Percentiles rank a stretch among this genome's conserved stretches.
These are phyloP conservation scores for Peromyscus eremicus DNA, from an alignment of 2,797 vertebrate genomes.

Conservation along the genomic window DNA sequence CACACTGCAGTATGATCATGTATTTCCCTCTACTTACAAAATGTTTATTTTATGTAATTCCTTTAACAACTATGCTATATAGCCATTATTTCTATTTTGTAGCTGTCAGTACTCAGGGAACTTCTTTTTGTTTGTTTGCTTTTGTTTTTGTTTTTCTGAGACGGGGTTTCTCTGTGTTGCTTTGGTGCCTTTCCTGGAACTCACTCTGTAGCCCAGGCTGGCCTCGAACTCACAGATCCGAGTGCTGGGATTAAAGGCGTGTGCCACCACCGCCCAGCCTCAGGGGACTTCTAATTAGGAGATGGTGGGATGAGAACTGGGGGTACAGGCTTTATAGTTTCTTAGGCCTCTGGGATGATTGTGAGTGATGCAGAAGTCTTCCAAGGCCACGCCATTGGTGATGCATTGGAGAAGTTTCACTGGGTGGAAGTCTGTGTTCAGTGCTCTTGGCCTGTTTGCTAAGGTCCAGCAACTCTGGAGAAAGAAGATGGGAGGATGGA, in stretches of 20 bases:
- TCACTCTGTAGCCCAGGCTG: too few relatives aligned
- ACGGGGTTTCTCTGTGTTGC: too few relatives aligned
- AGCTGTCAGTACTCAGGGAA: background rate
- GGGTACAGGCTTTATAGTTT: background rate
- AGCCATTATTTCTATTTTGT: background rate
- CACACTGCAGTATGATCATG: background rate
- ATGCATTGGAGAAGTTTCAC: background rate
- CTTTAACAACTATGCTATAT: background rate
- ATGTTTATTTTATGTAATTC: constrained; percentile 54
- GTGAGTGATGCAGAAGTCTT: background rate
- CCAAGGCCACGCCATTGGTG: background rate
- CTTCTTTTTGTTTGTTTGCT: background rate
- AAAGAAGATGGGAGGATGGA: background rate
- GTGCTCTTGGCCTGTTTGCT: background rate
- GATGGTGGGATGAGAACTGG: constrained; percentile 29
- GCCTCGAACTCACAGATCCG: too few relatives aligned
- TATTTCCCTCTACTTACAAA: background rate
- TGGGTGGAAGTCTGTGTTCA: background rate
- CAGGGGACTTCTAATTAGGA: background rate
- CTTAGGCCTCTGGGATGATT: background rate
- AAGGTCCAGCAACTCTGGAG: background rate
- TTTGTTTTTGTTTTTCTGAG: too few relatives aligned
- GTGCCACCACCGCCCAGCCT: background rate
- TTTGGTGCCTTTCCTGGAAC: too few relatives aligned
- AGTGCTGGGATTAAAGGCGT: too few relatives aligned